Percentiles rank a stretch among this genome's conserved stretches.
Conservation (phyloP, 2,888 invertebrate species). For the Nebria brevicollis region DNA sequence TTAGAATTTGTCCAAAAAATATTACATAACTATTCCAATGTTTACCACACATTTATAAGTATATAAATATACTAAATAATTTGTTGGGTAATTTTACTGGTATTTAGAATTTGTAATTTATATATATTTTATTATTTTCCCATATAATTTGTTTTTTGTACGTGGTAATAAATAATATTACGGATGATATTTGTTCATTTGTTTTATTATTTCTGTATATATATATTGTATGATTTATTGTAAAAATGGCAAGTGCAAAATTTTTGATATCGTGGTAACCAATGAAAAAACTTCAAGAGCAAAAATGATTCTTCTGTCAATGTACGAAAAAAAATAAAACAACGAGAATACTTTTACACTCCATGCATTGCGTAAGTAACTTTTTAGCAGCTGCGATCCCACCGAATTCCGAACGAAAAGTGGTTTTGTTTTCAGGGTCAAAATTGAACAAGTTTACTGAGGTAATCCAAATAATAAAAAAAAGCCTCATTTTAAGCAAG, state of each 20-base stretch:
- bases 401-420: neutral
- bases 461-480: slow-evolving; percentile 1
- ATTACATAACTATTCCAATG: too few species aligned
- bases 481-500: neutral
- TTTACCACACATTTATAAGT: too few species aligned
- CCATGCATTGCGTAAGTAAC: neutral
- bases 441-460: slow-evolving; percentile 1
- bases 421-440: slow-evolving; percentile 1
- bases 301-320: neutral
- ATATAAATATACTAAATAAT: too few species aligned
- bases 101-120: too few species aligned
- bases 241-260: neutral
- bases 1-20: too few species aligned
- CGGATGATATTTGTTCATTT: too few species aligned
- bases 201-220: neutral
- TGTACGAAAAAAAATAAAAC: neutral
- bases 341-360: neutral
- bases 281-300: neutral
- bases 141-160: too few species aligned
- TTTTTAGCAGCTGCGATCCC: neutral
- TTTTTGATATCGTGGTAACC: neutral
- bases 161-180: too few species aligned
- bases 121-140: too few species aligned
- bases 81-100: too few species aligned
- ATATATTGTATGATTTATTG: neutral